Base-by-base conservation (phyloP, 1,140 invertebrate species). In the Zaprionus africanus region DNA sequence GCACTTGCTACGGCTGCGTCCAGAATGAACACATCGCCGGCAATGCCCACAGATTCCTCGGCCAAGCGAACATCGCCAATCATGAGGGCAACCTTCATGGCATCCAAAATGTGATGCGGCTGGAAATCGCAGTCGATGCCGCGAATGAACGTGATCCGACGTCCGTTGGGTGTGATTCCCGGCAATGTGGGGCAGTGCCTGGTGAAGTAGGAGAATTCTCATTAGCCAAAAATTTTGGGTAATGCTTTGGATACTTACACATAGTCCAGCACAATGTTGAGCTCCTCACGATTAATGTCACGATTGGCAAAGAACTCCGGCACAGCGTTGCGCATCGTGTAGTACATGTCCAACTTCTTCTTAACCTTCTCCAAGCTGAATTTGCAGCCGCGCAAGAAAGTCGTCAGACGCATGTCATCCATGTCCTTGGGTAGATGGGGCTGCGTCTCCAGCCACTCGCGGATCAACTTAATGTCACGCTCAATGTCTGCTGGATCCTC, bases 261-360 rank as follows among this genome's bases (percentile, higher is more conserved):
- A 65, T 95, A 86, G 79, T 94, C 95, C 31, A 95, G 86, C 53
- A 97, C 94, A 66, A 96, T 95, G 88, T 95, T 94, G 19, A 97
- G 92, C 82, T 97, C 96, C 0, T 95, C 95, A 19, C 94, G 94
- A 9, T 93, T 95, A 58, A 97, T 94, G 78, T 97, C 96, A 22
- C 97, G 94, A 87, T 97, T 96, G 49, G 93, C 93, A 91, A 97
- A 97, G 92, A 97, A 97, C 91, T 98, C 97, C 0, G 97, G 97
- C 19, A 96, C 95, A 1, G 96, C 95, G 9, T 96, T 94, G 28
- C 97, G 93, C 96, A 97, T 97, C 15, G 97, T 94, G 75, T 94
- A 95, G 90, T 96, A 96, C 93, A 96, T 96, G 91, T 98, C 97
- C 53, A 98, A 85, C 93, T 98, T 98, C 78, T 94, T 94, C 92